Evolutionary conservation across 1,140 invertebrate genomes (phyloP), one percentile per base, ranked within the genome.

Genomic region (Panagrolaimus sp.): DNA sequence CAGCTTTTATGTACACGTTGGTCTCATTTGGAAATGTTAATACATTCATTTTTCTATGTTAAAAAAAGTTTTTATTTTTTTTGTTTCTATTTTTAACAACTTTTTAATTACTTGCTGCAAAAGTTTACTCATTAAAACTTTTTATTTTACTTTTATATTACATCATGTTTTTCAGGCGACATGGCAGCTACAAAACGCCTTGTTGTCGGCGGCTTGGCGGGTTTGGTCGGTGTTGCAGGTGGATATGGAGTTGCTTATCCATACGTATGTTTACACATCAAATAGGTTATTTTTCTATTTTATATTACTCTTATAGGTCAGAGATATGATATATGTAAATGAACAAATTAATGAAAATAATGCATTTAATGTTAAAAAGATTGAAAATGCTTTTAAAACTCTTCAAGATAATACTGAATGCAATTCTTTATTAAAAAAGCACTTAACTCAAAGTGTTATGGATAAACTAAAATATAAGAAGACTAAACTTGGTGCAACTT

Each of bases 391-490:
- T 66, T 81, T 72, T 51, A 90, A 93, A 84, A 80, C 66, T 20
- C 63, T 79, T 25, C 70, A 79, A 42, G 65, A 69, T 16, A 57
- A 43, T 48, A 20, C 57, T 5, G 76, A 80, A 11, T 93, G 92
- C 84, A 93, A 95, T 85, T 95, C 92, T 57, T 87, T 96, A 81
- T 86, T 96, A 86, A 96, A 95, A 87, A 96, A 96, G 84, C 90
- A 92, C 85, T 87, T 96, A 64, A 90, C 91, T 78, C 89, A 89
- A 85, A 91, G 93, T 81, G 85, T 94, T 20, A 93, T 95, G 83
- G 92, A 96, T 79, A 88, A 89, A 72, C 62, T 74, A 9, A 74
- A 75, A 51, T 53, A 53, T 38, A 57, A 62, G 45, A 69, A 75
- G 42, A 74, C 78, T 20, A 71, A 72, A 51, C 48, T 78, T 13